phyloP scores from a whole-genome alignment of 2,797 vertebrate genomes.

The Rhincodon typus region DNA sequence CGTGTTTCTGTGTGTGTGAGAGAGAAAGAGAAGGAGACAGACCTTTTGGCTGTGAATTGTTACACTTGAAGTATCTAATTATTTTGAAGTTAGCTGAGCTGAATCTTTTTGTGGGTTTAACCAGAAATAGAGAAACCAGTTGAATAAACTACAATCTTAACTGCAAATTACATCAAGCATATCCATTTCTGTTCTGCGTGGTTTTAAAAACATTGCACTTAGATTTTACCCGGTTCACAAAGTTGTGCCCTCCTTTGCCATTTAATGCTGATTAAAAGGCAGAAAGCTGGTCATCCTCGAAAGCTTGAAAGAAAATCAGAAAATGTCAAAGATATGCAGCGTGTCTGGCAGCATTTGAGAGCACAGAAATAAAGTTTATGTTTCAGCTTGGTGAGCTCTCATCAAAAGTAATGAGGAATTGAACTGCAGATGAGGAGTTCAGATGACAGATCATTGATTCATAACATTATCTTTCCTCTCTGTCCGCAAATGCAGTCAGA shows the following conservation, averaged over 20 bases:
- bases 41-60: no score
- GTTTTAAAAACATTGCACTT: background rate
- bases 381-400: background rate
- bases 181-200: background rate
- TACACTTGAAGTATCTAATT: no score
- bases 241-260: no score
- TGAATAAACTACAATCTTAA: background rate
- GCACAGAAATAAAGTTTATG: no score
- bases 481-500: background rate
- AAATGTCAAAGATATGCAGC: background rate
- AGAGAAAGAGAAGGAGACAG: background rate
- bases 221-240: background rate
- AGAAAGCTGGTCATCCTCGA: no score
- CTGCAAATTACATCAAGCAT: background rate
- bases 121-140: background rate
- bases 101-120: background rate
- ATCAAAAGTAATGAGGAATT: background rate
- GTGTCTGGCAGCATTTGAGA: background rate
- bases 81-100: no score
- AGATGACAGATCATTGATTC: background rate
- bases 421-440: background rate
- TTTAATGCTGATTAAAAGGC: no score
- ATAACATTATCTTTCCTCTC: background rate
- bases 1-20: background rate
- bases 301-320: background rate